A percentile compares a stretch with the other conserved stretches of the same genome.
These are phyloP conservation scores for Chironex yamaguchii DNA, from an alignment of 30 jellyfish, hydroid and myxozoan species.

Conservation along the genomic window DNA sequence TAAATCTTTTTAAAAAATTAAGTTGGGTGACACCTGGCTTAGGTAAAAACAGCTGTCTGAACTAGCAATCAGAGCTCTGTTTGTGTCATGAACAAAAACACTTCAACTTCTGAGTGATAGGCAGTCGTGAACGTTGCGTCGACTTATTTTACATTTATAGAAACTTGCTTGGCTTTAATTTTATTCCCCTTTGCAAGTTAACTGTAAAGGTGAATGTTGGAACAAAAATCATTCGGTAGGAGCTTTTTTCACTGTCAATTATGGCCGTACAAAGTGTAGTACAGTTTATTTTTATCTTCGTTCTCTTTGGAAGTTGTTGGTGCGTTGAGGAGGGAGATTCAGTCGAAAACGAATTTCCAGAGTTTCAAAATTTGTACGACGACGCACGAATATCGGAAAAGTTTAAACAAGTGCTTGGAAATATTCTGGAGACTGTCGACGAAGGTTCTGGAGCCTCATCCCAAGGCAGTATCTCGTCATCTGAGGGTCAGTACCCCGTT, in stretches of 20 bases:
- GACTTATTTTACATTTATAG: too few relatives aligned
- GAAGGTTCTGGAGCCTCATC: background rate
- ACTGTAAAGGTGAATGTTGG: too few relatives aligned
- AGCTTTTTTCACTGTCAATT: too few relatives aligned
- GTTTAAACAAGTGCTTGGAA: background rate
- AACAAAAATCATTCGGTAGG: too few relatives aligned
- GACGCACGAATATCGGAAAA: background rate
- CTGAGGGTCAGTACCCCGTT: background rate
- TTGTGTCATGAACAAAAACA: background rate
- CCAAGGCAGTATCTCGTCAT: background rate
- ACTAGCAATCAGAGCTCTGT: background rate
- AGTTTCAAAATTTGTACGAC: background rate
- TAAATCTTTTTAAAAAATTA: too few relatives aligned
- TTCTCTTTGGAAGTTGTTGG: background rate
- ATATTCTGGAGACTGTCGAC: background rate
- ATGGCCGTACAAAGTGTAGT: too few relatives aligned
- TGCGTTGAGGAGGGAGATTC: background rate
- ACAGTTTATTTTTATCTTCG: too few relatives aligned
- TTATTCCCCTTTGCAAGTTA: too few relatives aligned
- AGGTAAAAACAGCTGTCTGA: background rate
- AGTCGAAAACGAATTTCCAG: background rate
- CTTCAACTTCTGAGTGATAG: too few relatives aligned
- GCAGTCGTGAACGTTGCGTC: too few relatives aligned
- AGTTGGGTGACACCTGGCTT: background rate
- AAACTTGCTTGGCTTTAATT: too few relatives aligned